Evolutionary conservation across 2,113 vertebrate genomes (phyloP).

Genomic region (Donacobius atricapilla): DNA sequence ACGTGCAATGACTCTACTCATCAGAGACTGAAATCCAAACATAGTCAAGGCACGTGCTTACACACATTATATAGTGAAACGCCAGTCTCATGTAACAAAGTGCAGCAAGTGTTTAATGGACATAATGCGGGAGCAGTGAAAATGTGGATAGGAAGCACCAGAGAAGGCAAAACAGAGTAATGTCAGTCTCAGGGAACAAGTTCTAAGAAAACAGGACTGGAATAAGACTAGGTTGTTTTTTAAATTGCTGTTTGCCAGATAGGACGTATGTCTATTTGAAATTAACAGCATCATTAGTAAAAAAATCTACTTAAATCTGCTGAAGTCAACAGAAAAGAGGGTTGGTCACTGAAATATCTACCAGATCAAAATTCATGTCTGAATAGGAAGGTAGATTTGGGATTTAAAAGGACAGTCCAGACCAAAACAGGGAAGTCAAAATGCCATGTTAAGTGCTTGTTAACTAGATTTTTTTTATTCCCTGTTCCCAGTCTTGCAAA

Average conservation of each 20-base stretch:
- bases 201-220: not conserved
- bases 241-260: not conserved
- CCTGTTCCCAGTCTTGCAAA: not conserved
- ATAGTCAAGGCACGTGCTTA: not conserved
- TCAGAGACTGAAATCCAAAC: not conserved
- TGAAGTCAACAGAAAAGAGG: not conserved
- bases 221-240: not conserved
- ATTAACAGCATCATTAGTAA: not conserved
- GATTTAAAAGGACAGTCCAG: not conserved
- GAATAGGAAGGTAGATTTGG: not conserved
- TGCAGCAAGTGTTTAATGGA: not conserved
- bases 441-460: not conserved
- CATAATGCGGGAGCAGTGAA: not conserved
- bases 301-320: not conserved
- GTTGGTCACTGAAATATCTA: not conserved
- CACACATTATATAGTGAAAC: accelerated
- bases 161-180: not conserved
- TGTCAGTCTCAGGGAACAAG: not conserved
- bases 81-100: not conserved
- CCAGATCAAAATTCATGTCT: not conserved
- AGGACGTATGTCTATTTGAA: not conserved
- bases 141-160: not conserved
- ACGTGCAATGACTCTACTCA: not conserved
- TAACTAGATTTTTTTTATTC: not conserved
- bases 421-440: not conserved